Evolutionary conservation across 2,888 invertebrate species (phyloP).

Genomic region (Cotesia congregata): DNA sequence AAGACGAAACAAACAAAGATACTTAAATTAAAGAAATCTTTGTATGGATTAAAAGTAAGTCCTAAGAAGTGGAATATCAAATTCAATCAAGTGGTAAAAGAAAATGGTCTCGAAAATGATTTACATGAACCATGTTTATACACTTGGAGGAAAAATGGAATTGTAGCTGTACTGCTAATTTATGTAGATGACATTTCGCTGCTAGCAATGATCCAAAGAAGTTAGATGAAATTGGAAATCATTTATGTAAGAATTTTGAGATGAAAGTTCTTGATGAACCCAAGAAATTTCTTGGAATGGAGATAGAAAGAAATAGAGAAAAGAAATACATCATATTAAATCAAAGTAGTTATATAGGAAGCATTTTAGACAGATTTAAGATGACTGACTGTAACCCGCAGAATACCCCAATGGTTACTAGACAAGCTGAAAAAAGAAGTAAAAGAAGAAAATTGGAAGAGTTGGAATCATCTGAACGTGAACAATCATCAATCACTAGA

Average conservation of each 20-base stretch:
- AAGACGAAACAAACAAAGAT: slow-evolving; percentile 30
- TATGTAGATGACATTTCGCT: slow-evolving; percentile 50
- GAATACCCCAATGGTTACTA: slow-evolving; percentile 42
- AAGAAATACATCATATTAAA: slow-evolving; percentile 38
- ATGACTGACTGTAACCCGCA: slow-evolving; percentile 37
- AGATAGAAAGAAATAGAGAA: slow-evolving; percentile 45
- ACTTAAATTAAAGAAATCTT: slow-evolving; percentile 38
- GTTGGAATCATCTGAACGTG: neutral
- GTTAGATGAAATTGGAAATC: slow-evolving; percentile 41
- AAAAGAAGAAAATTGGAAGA: slow-evolving; percentile 26
- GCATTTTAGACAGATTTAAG: slow-evolving; percentile 39
- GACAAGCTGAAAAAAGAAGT: slow-evolving; percentile 36
- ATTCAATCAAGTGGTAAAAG: slow-evolving; percentile 43
- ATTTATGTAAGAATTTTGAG: slow-evolving; percentile 46
- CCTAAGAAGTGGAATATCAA: slow-evolving; percentile 43
- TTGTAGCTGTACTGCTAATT: slow-evolving; percentile 42
- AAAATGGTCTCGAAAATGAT: slow-evolving; percentile 46
- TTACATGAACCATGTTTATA: slow-evolving; percentile 47
- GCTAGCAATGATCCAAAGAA: slow-evolving; percentile 48
- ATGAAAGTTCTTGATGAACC: slow-evolving; percentile 50
- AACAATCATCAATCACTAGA: neutral
- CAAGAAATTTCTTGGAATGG: slow-evolving; percentile 48
- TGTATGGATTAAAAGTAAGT: slow-evolving; percentile 41
- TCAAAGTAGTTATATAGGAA: slow-evolving; percentile 44
- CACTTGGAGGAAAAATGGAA: slow-evolving; percentile 46